Evolutionary conservation across 2,888 invertebrate genomes (phyloP).

Genomic region (Aphodius granarius): DNA sequence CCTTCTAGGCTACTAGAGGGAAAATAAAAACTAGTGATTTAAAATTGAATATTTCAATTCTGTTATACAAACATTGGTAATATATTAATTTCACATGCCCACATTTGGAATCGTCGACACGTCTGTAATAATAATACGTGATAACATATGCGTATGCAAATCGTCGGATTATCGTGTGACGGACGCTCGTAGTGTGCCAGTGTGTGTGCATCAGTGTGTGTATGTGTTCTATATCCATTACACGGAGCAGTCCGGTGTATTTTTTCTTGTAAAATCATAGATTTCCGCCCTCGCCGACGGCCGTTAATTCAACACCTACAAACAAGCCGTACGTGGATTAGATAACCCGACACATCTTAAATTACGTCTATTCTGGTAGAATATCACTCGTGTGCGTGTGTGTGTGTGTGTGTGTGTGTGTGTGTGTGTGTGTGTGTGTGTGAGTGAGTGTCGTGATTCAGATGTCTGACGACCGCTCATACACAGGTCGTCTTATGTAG

Average conservation of each 20-base stretch:
- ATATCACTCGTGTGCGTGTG: background rate
- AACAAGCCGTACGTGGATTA: background rate
- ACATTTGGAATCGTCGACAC: constrained; percentile 1
- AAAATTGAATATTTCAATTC: too few species aligned
- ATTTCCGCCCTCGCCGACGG: constrained; percentile 3
- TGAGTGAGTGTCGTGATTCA: background rate
- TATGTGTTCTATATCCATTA: constrained; percentile 4
- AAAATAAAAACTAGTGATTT: too few species aligned
- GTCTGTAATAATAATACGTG: constrained; percentile 14
- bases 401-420: background rate
- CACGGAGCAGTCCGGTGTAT: background rate
- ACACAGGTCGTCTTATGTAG: background rate
- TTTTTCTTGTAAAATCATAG: constrained; percentile 11
- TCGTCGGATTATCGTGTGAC: constrained; percentile 12
- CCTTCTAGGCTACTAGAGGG: too few species aligned
- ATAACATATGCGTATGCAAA: constrained; percentile 13
- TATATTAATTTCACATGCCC: background rate
- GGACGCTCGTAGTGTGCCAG: background rate
- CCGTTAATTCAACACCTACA: constrained; percentile 13
- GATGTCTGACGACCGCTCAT: background rate
- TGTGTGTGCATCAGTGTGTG: background rate
- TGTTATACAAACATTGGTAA: too few species aligned
- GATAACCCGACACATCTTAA: constrained; percentile 6
- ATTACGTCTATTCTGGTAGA: constrained; percentile 9
- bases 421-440: background rate